These are phyloP conservation scores for Sphaeramia orbicularis DNA, from an alignment of 2,797 vertebrate genomes.

Conservation along the genomic window DNA sequence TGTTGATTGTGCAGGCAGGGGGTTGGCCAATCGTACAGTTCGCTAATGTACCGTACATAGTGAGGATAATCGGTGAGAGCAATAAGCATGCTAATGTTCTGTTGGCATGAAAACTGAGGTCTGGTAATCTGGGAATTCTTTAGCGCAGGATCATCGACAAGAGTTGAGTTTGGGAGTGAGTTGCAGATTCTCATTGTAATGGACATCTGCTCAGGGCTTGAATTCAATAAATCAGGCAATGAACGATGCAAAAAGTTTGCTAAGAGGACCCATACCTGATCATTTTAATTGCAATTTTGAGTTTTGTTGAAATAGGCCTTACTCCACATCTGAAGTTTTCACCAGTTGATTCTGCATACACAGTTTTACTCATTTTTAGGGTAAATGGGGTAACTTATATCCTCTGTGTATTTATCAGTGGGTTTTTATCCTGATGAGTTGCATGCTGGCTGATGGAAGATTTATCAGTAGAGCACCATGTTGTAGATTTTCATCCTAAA, in stretches of 20 bases:
- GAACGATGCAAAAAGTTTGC: not conserved
- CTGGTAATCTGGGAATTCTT: constrained; percentile 70
- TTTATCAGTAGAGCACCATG: too few species aligned
- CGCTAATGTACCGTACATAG: constrained; percentile 81
- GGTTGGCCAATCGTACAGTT: constrained; percentile 82
- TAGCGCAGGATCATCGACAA: constrained; percentile 35
- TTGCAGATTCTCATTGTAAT: constrained; percentile 20
- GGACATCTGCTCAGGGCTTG: constrained; percentile 28
- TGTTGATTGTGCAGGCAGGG: constrained; percentile 85
- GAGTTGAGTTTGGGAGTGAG: constrained; percentile 31
- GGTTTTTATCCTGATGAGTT: too few species aligned
- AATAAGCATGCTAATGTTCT: constrained; percentile 82
- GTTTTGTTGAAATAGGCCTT: not conserved
- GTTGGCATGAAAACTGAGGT: constrained; percentile 77
- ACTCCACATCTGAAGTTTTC: not conserved
- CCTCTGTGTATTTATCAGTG: too few species aligned
- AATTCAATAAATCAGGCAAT: not conserved
- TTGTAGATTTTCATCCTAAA: too few species aligned
- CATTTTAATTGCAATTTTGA: not conserved
- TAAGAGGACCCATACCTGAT: not conserved
- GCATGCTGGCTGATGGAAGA: too few species aligned
- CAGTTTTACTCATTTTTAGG: too few species aligned
- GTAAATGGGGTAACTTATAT: too few species aligned
- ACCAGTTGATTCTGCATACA: not conserved
- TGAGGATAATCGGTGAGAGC: constrained; percentile 81